Base-by-base conservation (phyloP, 2,888 invertebrate genomes). In the Tuberolachnus salignus region DNA sequence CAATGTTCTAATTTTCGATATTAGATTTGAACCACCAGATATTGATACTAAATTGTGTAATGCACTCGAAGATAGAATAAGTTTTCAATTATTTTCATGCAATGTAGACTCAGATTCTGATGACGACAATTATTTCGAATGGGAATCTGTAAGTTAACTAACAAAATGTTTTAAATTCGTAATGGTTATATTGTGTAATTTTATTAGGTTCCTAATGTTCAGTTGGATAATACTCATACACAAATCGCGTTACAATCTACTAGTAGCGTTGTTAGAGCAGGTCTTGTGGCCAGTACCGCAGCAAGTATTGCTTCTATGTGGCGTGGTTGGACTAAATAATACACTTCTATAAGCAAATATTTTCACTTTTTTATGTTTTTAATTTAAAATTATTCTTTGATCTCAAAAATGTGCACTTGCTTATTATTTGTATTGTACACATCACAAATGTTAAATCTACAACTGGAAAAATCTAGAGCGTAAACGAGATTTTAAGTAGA, bases 291-390 rank as follows among this genome's bases (percentile, higher is more conserved):
- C 80, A 93, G 94, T 83, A 93, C 94, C 42, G 93, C 93, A 73
- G 92, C 93, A 80, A 92, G 93, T 82, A 88, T 95, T 82, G 92
- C 91, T 63, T 94, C 94, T 80, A 89, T 94, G 84, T 92, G 93
- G 90, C 89, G 92, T 83, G 92, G 91, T 11, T 91, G 91, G 89
- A 90, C 90, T 46, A 80, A 74, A 74, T 74, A 73, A 64, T 59
- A n/a, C 10, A 9, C n/a, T 53, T 10, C 21, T 42, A 42, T 70
- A 3, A 44, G 21, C 9, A 34, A 53, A 69, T 3, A n/a, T n/a
- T 19, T 69, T 21, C 14, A 21, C 19, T 8, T 69, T 69, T 53
- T 19, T 34, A 19, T n/a, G 19, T n/a, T 34, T 42, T 34, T 42
- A 42, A 14, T 10, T 3, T 21, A 42, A 53, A 53, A 53, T 19